Percentiles rank a stretch among this genome's conserved stretches.
These are phyloP conservation scores for Dinomys branickii DNA, from an alignment of 2,113 vertebrate genomes.

Conservation along the genomic window DNA sequence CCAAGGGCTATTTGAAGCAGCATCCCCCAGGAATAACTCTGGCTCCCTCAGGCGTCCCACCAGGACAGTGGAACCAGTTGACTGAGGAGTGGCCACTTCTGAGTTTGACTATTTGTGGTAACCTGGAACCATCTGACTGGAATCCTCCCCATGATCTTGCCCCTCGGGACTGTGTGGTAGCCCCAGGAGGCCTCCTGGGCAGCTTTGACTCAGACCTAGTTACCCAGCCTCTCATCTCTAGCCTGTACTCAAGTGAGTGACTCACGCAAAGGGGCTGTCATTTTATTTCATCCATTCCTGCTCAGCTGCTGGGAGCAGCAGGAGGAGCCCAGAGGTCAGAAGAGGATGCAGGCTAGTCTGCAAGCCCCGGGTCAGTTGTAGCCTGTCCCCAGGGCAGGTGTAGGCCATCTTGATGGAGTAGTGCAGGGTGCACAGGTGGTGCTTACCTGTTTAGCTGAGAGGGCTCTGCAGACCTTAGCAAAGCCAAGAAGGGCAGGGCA, in stretches of 20 bases:
- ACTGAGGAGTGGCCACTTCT: neutral
- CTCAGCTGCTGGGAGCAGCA: neutral
- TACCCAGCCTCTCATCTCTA: conserved; percentile 42
- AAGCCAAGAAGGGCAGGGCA: neutral
- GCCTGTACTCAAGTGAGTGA: conserved; percentile 70
- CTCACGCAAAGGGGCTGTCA: neutral
- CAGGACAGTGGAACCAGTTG: neutral
- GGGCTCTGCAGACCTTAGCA: neutral
- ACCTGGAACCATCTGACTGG: neutral
- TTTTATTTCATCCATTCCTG: neutral
- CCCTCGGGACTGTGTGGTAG: neutral
- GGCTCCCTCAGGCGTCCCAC: accelerated
- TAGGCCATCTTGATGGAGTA: neutral
- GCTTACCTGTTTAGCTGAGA: too few species aligned
- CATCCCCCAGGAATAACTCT: accelerated
- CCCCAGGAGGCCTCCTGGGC: neutral
- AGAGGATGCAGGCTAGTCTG: neutral
- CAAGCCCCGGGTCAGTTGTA: neutral
- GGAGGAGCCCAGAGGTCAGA: neutral
- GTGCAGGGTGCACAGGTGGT: neutral
- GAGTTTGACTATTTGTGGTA: neutral
- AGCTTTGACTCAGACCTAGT: conserved; percentile 62
- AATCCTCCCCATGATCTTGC: neutral
- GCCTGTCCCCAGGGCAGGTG: neutral
- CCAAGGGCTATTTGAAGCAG: conserved; percentile 85